A percentile compares a stretch with the other conserved stretches of the same genome.
Conservation (phyloP, 1,140 invertebrate species). For the Geopemphigus sp. region DNA sequence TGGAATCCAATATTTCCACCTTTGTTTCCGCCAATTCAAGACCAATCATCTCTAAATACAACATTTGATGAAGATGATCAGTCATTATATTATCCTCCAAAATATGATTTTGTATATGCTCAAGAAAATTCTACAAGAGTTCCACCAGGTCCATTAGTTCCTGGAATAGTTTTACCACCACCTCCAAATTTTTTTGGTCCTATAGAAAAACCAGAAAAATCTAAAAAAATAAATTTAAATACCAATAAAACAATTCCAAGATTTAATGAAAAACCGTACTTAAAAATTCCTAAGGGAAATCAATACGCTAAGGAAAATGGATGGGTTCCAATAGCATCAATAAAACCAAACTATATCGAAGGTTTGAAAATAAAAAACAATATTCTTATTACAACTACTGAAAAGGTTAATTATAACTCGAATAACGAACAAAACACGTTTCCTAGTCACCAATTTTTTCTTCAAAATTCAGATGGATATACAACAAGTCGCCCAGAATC, state of each 20-base stretch:
- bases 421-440: conserved; percentile 30
- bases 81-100: conserved; percentile 83
- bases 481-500: conserved; percentile 14
- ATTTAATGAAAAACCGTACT: conserved; percentile 48
- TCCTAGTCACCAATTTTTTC: conserved; percentile 10
- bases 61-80: conserved; percentile 83
- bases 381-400: conserved; percentile 17
- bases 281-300: conserved; percentile 45
- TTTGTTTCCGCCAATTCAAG: conserved; percentile 55
- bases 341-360: conserved; percentile 53
- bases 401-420: conserved; percentile 4
- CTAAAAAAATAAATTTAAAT: conserved; percentile 46
- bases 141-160: conserved; percentile 79
- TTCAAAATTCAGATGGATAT: not conserved
- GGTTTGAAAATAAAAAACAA: conserved; percentile 50
- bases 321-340: conserved; percentile 54
- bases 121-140: conserved; percentile 74
- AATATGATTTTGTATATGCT: conserved; percentile 80
- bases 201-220: conserved; percentile 57
- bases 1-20: conserved; percentile 53
- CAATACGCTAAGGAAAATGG: conserved; percentile 38
- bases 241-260: conserved; percentile 44
- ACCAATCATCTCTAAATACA: conserved; percentile 61
- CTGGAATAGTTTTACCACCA: conserved; percentile 81
- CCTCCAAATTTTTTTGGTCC: conserved; percentile 80